phyloP scores from a whole-genome alignment of 2,113 vertebrate species.

The Callionymus lyra region DNA sequence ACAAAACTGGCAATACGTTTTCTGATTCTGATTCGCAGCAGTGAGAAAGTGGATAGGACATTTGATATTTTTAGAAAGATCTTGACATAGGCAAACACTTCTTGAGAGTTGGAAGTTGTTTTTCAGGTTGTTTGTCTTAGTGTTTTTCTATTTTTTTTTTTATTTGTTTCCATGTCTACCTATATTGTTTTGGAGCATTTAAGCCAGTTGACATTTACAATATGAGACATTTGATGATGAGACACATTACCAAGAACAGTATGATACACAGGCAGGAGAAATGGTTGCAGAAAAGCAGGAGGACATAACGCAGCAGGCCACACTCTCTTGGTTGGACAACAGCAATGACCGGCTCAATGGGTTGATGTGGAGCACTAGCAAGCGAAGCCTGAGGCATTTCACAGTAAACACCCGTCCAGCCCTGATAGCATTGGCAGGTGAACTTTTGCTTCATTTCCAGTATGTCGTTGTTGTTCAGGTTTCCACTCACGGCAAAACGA shows the following conservation, averaged over 20 bases:
- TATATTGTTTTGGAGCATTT: no score
- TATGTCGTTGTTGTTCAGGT: conserved; percentile 56
- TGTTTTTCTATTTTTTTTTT: no score
- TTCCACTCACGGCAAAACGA: conserved; percentile 64
- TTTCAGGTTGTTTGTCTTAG: no score
- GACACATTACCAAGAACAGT: conserved; percentile 55
- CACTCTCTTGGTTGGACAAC: conserved; percentile 10
- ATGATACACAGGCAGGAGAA: conserved; percentile 59
- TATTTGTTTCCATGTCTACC: no score
- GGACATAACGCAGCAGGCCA: conserved; percentile 38
- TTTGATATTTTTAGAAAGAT: no score
- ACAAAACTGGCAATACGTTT: no score
- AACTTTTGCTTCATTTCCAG: conserved; percentile 78
- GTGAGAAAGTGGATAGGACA: no score
- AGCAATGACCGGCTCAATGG: conserved; percentile 16
- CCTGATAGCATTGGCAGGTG: conserved; percentile 81
- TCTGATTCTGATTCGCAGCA: no score
- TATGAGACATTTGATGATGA: conserved; percentile 58
- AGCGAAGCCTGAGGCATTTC: conserved; percentile 67
- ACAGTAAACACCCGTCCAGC: conserved; percentile 80
- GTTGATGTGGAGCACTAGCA: conserved; percentile 9
- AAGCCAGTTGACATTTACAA: conserved; percentile 28
- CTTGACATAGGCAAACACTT: no score
- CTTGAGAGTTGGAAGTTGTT: no score
- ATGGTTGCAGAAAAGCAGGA: conserved; percentile 43